Base-by-base conservation (phyloP, 2,888 invertebrate genomes). In the Cyclophora punctaria region DNA sequence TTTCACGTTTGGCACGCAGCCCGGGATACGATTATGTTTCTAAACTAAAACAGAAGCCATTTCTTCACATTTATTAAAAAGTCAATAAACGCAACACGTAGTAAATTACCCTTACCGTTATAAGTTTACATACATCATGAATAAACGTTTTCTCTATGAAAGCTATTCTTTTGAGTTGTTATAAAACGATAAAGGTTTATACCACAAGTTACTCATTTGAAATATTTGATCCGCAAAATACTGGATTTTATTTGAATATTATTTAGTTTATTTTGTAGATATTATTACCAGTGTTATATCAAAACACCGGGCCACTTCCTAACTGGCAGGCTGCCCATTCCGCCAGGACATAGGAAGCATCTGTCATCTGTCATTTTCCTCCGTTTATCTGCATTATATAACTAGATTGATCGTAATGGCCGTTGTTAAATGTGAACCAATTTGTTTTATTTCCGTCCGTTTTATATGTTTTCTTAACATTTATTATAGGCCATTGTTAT, bases 1-100 rank as follows among this genome's bases (percentile, higher is more conserved):
- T 67, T 71, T 71, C 61, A 51, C 57, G 59, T 50, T 66, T 83
- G 83, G 82, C 80, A 71, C 40, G 49, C 33, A 66, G 81, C 81
- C 82, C 78, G 63, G 53, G 58, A 60, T 62, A 56, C 64, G 66
- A 69, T 68, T 67, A 69, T 69, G 64, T 69, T 75, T 68, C 64
- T 61, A 61, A 71, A 75, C 56, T 62, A 66, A 71, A 69, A 63
- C 64, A 69, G 58, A 67, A 64, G 62, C 69, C 64, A 65, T 70
- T 76, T 73, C 60, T 52, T 61, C 37, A 37, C 37, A 37, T 37
- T 37, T 37, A 5, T 37, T 37, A 5, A 37, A 37, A 37, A 37
- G 37, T 37, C 5, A 5, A 20, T 20, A 20, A 20, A 20, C 20
- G 20, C 20, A 20, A 20, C 20, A 20, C 20, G 20, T 20, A 20